Evolutionary conservation across 2,888 invertebrate genomes (phyloP).

Genomic region (Nephrotoma guestfalica): DNA sequence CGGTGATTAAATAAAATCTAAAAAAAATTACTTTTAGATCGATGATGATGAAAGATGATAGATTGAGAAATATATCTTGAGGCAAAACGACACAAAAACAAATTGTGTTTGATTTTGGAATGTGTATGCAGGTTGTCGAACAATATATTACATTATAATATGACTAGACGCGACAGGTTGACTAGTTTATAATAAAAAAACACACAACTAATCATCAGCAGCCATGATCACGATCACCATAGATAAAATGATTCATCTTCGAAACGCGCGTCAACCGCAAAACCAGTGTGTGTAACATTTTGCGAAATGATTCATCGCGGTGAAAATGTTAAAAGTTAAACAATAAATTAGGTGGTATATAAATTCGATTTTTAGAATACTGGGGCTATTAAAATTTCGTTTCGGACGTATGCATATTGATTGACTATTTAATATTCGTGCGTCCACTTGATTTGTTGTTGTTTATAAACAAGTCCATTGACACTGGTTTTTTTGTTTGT

Average conservation of each 20-base stretch:
- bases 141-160: background rate
- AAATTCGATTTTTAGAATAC: background rate
- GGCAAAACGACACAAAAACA: background rate
- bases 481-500: background rate
- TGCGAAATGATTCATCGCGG: background rate
- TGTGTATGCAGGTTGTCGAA: background rate
- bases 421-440: background rate
- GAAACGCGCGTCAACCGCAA: background rate
- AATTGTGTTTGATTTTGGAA: background rate
- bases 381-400: background rate
- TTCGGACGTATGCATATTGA: background rate
- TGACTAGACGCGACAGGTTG: background rate
- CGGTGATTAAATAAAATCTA: background rate
- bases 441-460: background rate
- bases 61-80: background rate
- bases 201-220: background rate
- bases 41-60: background rate
- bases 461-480: background rate
- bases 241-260: background rate
- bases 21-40: background rate
- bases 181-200: background rate
- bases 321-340: background rate
- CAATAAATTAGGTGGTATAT: background rate
- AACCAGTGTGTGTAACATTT: background rate
- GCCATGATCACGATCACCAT: background rate